Evolutionary conservation across 2,797 vertebrate genomes (phyloP), one percentile per base, ranked within the genome.

Genomic region (Rhinatrema bivittatum): DNA sequence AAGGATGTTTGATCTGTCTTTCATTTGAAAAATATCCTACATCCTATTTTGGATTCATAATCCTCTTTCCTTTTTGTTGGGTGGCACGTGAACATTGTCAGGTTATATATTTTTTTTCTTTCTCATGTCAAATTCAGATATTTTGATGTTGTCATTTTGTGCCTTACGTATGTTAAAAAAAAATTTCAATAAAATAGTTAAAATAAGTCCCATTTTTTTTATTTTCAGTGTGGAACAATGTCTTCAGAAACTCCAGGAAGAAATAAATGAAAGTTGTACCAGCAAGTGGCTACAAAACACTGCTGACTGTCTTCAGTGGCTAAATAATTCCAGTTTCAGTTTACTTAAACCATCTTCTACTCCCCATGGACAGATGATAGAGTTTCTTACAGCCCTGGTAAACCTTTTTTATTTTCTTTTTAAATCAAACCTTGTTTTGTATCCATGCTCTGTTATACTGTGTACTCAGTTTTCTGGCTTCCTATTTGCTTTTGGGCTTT

Each of bases 311-410:
- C 64, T 91, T 34, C 83, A 87, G 22, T 90, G 88, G 88, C 77
- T 94, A 39, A 82, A 67, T 64, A 72, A 66, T 36, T 81, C 70
- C 59, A 65, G 36, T 37, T 71, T 80, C 45, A 65, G 19, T 54
- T 62, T 61, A 26, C 39, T 74, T 33, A 82, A 62, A 59, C 65
- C 81, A 34, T 59, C 68, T 36, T 68, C 79, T 31, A 76, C 84
- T 6, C 74, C 78, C 29, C 76, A 75, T 19, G 70, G 80, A 47
- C 86, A 91, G 25, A 65, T 94, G 46, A 70, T 85, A 67, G 79
- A 81, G 42, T 97, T 98, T 68, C 81, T 97, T 52, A 86, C 62
- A 75, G 78, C 84, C 30, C 32, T 98, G 92, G 95, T 98, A 91
- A 85, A 58, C 19, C 7, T 20, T 22, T 5, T 18, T 10, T 40